A percentile compares a stretch with the other conserved stretches of the same genome.
Conservation (phyloP, 2,888 invertebrate genomes). For the Steinernema carpocapsae region DNA sequence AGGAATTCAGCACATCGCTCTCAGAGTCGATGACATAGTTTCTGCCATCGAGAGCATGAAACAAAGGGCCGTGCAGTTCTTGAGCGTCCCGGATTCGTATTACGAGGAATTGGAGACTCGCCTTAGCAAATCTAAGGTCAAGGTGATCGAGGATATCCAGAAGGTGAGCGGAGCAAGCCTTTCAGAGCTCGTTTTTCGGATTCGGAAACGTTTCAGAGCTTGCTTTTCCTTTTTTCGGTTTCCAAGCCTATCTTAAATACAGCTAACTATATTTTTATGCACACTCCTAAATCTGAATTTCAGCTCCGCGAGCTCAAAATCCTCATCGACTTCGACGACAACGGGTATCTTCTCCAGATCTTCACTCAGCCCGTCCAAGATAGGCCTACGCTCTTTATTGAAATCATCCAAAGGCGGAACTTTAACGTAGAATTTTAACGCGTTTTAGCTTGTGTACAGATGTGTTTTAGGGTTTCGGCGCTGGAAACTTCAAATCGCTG, state of each 20-base stretch:
- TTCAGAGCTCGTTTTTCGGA: background rate
- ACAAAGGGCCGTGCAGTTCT: constrained; percentile 82
- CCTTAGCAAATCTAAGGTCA: constrained; percentile 79
- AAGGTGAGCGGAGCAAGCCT: constrained; percentile 72
- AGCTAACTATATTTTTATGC: too few species aligned
- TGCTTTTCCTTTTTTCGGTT: background rate
- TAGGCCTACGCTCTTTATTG: constrained; percentile 90
- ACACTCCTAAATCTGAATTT: too few species aligned
- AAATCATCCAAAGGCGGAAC: constrained; percentile 92
- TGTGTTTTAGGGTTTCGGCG: constrained; percentile 87
- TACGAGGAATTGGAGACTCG: constrained; percentile 83
- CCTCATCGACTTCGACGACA: constrained; percentile 65
- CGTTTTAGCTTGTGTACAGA: background rate
- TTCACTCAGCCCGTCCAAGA: constrained; percentile 88
- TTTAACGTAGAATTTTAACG: constrained; percentile 44
- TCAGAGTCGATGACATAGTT: constrained; percentile 89
- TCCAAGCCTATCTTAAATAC: background rate
- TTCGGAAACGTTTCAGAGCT: constrained; percentile 33
- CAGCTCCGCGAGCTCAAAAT: constrained; percentile 56
- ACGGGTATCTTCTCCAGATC: constrained; percentile 62
- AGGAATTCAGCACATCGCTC: constrained; percentile 95
- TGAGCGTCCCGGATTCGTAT: constrained; percentile 86
- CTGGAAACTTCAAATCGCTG: constrained; percentile 94
- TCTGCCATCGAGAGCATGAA: constrained; percentile 79
- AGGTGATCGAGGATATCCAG: constrained; percentile 84